Evolutionary conservation across 2,113 vertebrate genomes (phyloP).

Genomic region (Phrynocephalus versicolor): DNA sequence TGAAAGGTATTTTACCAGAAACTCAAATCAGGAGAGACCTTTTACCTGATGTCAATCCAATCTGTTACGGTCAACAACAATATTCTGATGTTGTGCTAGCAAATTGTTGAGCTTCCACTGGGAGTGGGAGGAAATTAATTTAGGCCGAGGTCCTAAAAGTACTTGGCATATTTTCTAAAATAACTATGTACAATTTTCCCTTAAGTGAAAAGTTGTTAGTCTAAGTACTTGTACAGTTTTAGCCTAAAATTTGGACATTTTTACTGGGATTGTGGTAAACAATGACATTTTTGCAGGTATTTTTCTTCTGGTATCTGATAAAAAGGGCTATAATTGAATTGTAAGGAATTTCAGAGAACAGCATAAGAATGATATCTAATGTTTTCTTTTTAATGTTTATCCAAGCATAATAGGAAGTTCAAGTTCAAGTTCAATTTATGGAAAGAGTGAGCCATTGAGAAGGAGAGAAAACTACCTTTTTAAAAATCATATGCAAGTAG

Average conservation of each 20-base stretch:
- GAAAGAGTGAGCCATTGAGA: background rate
- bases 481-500: background rate
- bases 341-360: background rate
- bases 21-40: constrained; percentile 5
- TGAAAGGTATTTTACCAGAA: constrained; percentile 43
- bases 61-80: constrained; percentile 5
- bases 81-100: background rate
- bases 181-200: background rate
- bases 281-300: background rate
- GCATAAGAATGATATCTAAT: background rate
- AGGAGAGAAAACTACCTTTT: background rate
- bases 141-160: background rate
- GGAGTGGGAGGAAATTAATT: constrained; percentile 16
- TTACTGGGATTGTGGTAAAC: background rate
- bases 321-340: constrained; percentile 4
- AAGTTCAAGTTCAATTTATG: background rate
- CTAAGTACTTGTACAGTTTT: background rate
- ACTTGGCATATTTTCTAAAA: constrained; percentile 1
- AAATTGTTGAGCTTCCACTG: background rate
- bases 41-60: background rate
- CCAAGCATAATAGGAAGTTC: background rate
- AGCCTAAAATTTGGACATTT: background rate
- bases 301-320: background rate
- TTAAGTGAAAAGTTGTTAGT: background rate
- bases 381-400: background rate